Evolutionary conservation across 2,113 vertebrate species (phyloP).

Genomic region (Numenius arquata): DNA sequence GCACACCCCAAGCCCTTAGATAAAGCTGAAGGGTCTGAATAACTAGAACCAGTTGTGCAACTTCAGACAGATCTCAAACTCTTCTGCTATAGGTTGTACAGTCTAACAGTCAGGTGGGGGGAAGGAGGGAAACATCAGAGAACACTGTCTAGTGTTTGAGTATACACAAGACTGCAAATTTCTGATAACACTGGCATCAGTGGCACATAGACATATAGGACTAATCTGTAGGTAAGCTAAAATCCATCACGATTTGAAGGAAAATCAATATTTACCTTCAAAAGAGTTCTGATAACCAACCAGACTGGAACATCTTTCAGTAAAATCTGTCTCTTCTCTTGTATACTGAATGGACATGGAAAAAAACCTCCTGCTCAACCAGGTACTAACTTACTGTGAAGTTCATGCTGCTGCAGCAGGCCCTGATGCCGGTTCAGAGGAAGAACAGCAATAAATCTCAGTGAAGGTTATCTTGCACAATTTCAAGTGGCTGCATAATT

Average conservation of each 20-base stretch:
- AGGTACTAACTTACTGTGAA: neutral
- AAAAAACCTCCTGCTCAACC: neutral
- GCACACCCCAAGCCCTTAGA: neutral
- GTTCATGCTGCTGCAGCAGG: neutral
- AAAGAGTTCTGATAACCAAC: neutral
- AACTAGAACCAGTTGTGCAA: neutral
- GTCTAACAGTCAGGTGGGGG: neutral
- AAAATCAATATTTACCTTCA: neutral
- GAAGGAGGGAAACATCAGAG: neutral
- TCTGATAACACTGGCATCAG: neutral
- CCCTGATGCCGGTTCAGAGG: neutral
- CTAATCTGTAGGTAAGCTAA: neutral
- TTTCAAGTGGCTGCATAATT: neutral
- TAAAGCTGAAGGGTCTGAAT: neutral
- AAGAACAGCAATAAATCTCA: neutral
- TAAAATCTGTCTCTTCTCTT: neutral
- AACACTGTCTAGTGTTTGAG: neutral
- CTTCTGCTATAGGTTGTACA: neutral
- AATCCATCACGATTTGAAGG: neutral
- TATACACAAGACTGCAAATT: neutral
- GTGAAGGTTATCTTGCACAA: neutral
- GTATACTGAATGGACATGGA: fast-evolving
- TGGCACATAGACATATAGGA: neutral
- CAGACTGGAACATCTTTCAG: neutral
- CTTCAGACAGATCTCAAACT: neutral